Evolutionary conservation across 1,140 invertebrate species (phyloP), one percentile per base, ranked within the genome.

Genomic region (Pteromalus puparum): DNA sequence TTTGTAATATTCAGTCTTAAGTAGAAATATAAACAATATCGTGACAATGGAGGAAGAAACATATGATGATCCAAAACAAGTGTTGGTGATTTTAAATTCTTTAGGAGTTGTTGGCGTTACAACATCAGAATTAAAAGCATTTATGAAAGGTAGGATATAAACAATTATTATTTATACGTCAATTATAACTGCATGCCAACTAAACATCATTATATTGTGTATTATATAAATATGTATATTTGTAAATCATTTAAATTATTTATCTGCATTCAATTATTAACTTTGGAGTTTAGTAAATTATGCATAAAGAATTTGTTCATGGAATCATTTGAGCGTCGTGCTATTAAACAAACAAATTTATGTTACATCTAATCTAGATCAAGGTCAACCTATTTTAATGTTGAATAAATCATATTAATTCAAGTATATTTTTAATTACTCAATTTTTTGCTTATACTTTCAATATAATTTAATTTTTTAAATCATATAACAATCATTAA

Each of bases 71-170:
- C 91, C 92, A 1, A 88, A 88, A 82, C 89, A 93, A 61, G 90
- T 93, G 68, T 87, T 93, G 12, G 85, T 86, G 21, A 88, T 92
- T 86, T 81, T 93, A 34, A 93, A 93, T 89, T 92, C 92, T 0
- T 83, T 93, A 28, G 92, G 92, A 70, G 91, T 92, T 61, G 87
- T 92, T 70, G 92, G 91, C n/a, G 88, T 93, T 28, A 92, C 91
- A 1, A 91, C 91, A 24, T 65, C 89, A 61, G 91, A 92, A 84
- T 88, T 93, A 38, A 92, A 93, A 90, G 87, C 86, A 78, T 93
- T 93, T 86, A 92, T 93, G 90, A 93, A 93, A 92, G 92, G 92
- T 92, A 87, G 86, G 53, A 70, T 76, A 68, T 26, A 67, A 79
- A 81, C 48, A 34, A 26, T 15, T 61, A 34, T 30, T n/a, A 15